A percentile compares a stretch with the other conserved stretches of the same genome.
These are phyloP conservation scores for Pissodes strobi DNA, from an alignment of 1,140 invertebrate species.

Conservation along the genomic window DNA sequence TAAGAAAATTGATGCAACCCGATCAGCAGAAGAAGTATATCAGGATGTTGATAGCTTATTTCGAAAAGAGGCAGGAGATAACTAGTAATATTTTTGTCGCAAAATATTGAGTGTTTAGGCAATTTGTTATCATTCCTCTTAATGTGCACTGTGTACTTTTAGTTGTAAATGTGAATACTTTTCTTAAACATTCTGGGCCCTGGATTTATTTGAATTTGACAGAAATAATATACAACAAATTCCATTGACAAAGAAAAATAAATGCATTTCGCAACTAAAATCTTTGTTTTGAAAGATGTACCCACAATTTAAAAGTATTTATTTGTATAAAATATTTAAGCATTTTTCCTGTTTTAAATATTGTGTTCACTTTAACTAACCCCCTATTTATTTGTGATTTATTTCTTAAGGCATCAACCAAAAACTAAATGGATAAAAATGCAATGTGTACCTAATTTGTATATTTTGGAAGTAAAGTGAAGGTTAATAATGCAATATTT, in stretches of 20 bases:
- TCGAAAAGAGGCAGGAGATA: slow-evolving; percentile 31
- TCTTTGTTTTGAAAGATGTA: too few relatives aligned
- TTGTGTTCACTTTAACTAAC: background rate
- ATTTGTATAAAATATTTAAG: slow-evolving; percentile 1
- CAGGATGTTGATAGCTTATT: slow-evolving; percentile 46
- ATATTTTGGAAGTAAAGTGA: background rate
- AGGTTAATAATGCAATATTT: too few relatives aligned
- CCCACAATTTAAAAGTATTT: background rate
- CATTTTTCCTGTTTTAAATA: background rate
- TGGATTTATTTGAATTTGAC: too few relatives aligned
- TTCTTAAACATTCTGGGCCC: too few relatives aligned
- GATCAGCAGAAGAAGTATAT: slow-evolving; percentile 69
- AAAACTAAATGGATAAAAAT: background rate
- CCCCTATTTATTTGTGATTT: background rate
- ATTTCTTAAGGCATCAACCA: slow-evolving; percentile 2
- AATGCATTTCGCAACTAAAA: too few relatives aligned
- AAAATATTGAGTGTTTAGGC: background rate
- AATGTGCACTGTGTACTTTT: background rate
- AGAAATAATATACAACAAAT: too few relatives aligned
- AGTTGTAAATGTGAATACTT: too few relatives aligned
- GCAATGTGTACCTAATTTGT: background rate
- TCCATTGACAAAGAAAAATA: too few relatives aligned
- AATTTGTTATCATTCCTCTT: background rate
- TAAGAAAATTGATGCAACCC: slow-evolving; percentile 75
- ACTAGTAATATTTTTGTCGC: slow-evolving; percentile 19